Evolutionary conservation across 2,797 vertebrate genomes (phyloP), one percentile per base, ranked within the genome.

Genomic region (Staurois parvus): DNA sequence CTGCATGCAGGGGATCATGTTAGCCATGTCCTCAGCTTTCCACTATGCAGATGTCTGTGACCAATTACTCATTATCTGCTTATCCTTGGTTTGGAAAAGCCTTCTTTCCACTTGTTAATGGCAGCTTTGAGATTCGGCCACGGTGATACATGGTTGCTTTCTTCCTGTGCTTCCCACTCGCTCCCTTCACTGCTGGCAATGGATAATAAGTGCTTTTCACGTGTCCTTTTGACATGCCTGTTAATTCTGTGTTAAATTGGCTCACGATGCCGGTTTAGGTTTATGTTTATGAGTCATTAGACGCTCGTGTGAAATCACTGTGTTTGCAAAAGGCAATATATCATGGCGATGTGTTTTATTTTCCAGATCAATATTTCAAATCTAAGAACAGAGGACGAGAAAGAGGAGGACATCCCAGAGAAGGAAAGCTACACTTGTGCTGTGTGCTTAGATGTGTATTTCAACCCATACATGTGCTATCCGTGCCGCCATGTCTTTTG

Each of bases 401-500:
- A 95, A 30, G 92, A 87, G 72, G 92, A 92, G 76, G 83, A 87
- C 78, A 86, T 87, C 86, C 88, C 90, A 87, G 94, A 96, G 87
- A 94, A 94, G 81, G 96, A 98, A 79, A 94, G 94, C 89, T 95
- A 96, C 88, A 95, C 96, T 48, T 99, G 97, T 83, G 95, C 97
- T 0, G 95, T 99, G 26, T 99, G 97, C 87, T 92, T 98, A 75
- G 97, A 99, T 82, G 89, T 98, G 75, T 99, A 96, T 92, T 96
- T 96, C 94, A 96, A 96, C 89, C 97, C 97, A 1, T 92, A 97
- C 89, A 96, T 95, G 95, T 98, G 97, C 89, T 95, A 96, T 83
- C 96, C 97, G 24, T 98, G 97, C 81, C 95, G 92, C 1, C 98
- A 98, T 88, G 91, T 98, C 89, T 99, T 99, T 92, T 99, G 97